phyloP scores from a whole-genome alignment of 2,888 invertebrate species.

The Melikaiella ostensackeni region DNA sequence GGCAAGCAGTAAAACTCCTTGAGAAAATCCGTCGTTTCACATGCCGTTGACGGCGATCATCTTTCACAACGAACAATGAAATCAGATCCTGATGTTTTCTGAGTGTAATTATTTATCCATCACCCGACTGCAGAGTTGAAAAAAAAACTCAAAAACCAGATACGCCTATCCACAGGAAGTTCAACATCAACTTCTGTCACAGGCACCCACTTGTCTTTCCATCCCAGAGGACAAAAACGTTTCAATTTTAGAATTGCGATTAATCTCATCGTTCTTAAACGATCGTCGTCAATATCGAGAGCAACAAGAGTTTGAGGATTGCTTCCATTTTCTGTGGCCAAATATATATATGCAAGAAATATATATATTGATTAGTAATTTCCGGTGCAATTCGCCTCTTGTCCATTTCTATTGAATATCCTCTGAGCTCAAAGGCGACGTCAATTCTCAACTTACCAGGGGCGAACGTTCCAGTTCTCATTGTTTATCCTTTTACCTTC shows the following conservation, averaged over 20 bases:
- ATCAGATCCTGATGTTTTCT: slow-evolving; percentile 43
- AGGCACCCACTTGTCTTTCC: slow-evolving; percentile 25
- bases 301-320: slow-evolving; percentile 34
- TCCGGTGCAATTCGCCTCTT: slow-evolving; percentile 4
- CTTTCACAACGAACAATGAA: slow-evolving; percentile 40
- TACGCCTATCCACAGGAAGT: slow-evolving; percentile 31
- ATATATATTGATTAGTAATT: slow-evolving; percentile 24
- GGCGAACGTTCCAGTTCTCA: neutral
- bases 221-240: slow-evolving; percentile 25
- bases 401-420: slow-evolving; percentile 25
- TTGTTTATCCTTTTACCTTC: slow-evolving; percentile 25
- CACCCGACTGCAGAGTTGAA: slow-evolving; percentile 42
- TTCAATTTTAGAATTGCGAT: slow-evolving; percentile 35
- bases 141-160: slow-evolving; percentile 41
- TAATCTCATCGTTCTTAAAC: slow-evolving; percentile 34
- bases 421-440: slow-evolving; percentile 29
- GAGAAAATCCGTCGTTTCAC: slow-evolving; percentile 30
- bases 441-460: slow-evolving; percentile 1
- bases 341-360: slow-evolving; percentile 25
- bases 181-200: slow-evolving; percentile 34
- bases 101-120: slow-evolving; percentile 53
- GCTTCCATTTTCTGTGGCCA: slow-evolving; percentile 39
- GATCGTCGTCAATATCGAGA: slow-evolving; percentile 25
- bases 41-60: slow-evolving; percentile 20
- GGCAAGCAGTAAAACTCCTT: slow-evolving; percentile 69